Conservation (phyloP, 2,888 invertebrate species). For the Torymus texanus region DNA sequence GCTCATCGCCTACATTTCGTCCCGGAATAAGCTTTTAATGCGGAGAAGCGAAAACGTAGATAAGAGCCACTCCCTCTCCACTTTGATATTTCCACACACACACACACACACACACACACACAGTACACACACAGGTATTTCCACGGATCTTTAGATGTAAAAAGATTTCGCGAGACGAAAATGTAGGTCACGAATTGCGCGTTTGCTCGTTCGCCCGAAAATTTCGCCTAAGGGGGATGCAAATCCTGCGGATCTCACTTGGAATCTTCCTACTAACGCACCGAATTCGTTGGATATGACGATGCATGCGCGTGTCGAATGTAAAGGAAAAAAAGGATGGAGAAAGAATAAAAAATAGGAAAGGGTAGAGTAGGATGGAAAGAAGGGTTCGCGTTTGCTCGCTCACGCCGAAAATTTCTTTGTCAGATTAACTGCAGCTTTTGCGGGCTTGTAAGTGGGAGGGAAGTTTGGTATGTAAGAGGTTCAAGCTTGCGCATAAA, state of each 20-base stretch:
- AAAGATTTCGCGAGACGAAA: neutral
- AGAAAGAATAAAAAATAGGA: constrained; percentile 15
- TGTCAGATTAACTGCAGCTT: no score
- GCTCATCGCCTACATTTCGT: neutral
- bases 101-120: neutral
- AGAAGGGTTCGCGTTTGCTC: no score
- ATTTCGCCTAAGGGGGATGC: neutral
- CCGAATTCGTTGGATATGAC: constrained; percentile 37
- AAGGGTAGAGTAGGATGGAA: neutral
- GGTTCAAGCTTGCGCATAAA: no score
- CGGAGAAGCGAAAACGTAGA: neutral
- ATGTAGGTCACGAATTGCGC: constrained; percentile 36
- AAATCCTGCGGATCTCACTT: neutral
- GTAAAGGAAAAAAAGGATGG: neutral
- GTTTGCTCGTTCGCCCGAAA: neutral
- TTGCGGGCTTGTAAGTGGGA: no score
- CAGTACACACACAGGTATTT: no score
- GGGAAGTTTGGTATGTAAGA: no score
- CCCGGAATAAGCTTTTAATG: constrained; percentile 29
- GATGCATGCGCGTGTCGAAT: neutral
- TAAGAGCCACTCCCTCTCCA: no score
- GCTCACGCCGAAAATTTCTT: no score
- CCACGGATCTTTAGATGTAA: constrained; percentile 9
- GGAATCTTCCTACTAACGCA: constrained; percentile 20
- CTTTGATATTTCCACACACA: no score